These are phyloP conservation scores for Selenia dentaria DNA, from an alignment of 2,888 invertebrate genomes.

Conservation along the genomic window DNA sequence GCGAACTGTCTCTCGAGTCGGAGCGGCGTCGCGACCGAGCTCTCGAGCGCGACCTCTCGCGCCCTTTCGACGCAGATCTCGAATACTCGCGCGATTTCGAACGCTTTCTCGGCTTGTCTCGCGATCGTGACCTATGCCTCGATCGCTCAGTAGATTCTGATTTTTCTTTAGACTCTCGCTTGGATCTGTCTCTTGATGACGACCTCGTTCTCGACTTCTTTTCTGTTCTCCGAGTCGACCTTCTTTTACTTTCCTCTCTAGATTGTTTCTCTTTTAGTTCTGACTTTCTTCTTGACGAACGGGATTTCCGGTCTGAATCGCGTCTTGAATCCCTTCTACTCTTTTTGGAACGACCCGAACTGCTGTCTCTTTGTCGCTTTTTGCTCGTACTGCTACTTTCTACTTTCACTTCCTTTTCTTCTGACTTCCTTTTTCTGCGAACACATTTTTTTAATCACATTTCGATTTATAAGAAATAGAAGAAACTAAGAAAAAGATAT, in stretches of 20 bases:
- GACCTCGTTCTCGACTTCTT: constrained; percentile 56
- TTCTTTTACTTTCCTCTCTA: constrained; percentile 45
- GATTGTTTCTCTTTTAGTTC: constrained; percentile 56
- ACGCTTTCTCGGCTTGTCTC: constrained; percentile 52
- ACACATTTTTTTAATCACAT: no score
- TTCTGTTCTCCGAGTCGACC: constrained; percentile 58
- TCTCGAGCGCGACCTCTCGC: constrained; percentile 47
- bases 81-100: constrained; percentile 55
- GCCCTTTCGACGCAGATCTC: constrained; percentile 54
- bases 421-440: constrained; percentile 40
- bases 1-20: constrained; percentile 40
- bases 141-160: constrained; percentile 54
- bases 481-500: no score
- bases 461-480: no score
- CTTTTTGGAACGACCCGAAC: constrained; percentile 53
- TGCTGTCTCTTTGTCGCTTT: constrained; percentile 52
- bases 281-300: constrained; percentile 61
- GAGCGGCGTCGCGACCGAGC: constrained; percentile 47
- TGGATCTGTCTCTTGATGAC: constrained; percentile 54
- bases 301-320: constrained; percentile 62
- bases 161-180: constrained; percentile 56
- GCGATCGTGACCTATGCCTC: constrained; percentile 58
- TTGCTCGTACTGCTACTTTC: constrained; percentile 43
- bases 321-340: constrained; percentile 61
- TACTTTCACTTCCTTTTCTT: constrained; percentile 38